These are phyloP conservation scores for Troides helena DNA, from an alignment of 2,888 invertebrate genomes.

Conservation along the genomic window DNA sequence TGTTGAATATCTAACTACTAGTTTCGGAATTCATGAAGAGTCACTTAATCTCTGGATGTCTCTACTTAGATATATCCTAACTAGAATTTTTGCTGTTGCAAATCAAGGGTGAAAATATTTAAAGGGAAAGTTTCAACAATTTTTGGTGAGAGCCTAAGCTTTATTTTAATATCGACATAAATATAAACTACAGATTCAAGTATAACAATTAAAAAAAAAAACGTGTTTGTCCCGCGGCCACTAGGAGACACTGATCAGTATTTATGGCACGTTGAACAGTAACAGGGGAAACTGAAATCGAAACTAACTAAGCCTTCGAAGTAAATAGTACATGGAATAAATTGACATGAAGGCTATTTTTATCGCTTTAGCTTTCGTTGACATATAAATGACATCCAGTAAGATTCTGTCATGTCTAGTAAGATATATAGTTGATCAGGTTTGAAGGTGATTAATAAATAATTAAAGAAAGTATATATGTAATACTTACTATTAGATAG, in stretches of 20 bases:
- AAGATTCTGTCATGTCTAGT: slow-evolving; percentile 35
- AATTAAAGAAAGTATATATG: too few species aligned
- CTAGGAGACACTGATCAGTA: slow-evolving; percentile 58
- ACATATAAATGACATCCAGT: slow-evolving; percentile 57
- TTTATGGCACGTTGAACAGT: slow-evolving; percentile 61
- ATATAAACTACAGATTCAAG: slow-evolving; percentile 25
- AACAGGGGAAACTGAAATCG: slow-evolving; percentile 57
- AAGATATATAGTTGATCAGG: too few species aligned
- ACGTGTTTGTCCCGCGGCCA: slow-evolving; percentile 39
- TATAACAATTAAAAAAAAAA: slow-evolving; percentile 44
- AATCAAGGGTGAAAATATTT: neutral
- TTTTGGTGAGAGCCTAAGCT: neutral
- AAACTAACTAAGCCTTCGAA: slow-evolving; percentile 49
- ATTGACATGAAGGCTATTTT: slow-evolving; percentile 68
- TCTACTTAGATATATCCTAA: too few species aligned
- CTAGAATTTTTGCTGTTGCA: too few species aligned
- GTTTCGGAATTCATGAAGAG: too few species aligned
- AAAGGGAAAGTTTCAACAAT: slow-evolving; percentile 1
- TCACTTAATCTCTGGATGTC: too few species aligned
- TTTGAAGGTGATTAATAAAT: too few species aligned
- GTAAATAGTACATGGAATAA: slow-evolving; percentile 58
- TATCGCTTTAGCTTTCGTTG: slow-evolving; percentile 49
- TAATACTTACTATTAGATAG: too few species aligned
- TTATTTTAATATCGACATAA: neutral
- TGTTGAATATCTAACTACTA: too few species aligned